phyloP scores from a whole-genome alignment of 2,888 invertebrate genomes.

The Drosophila phalerata region DNA sequence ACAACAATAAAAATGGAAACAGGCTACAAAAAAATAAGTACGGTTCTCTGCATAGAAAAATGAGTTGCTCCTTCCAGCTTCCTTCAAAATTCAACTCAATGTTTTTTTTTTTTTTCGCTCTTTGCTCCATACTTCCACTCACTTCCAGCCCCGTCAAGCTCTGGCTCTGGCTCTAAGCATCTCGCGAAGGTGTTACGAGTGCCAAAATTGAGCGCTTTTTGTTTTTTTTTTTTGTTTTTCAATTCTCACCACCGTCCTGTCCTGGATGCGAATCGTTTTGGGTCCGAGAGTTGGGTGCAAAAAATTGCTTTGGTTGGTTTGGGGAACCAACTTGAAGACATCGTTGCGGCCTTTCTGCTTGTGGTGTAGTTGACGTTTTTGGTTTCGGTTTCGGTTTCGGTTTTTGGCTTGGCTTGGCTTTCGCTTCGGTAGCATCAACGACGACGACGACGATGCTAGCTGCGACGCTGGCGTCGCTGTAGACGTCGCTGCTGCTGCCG shows the following conservation, averaged over 20 bases:
- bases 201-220: slow-evolving; percentile 74
- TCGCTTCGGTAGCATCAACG: slow-evolving; percentile 25
- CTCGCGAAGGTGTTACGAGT: slow-evolving; percentile 63
- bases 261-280: not conserved
- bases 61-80: slow-evolving; percentile 30
- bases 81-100: slow-evolving; percentile 57
- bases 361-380: slow-evolving; percentile 81
- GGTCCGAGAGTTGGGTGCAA: slow-evolving; percentile 1
- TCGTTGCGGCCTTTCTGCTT: slow-evolving; percentile 80
- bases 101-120: slow-evolving; percentile 4
- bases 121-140: not conserved
- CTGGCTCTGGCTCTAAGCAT: slow-evolving; percentile 35
- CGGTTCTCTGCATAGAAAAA: slow-evolving; percentile 12
- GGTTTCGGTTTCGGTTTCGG: slow-evolving; percentile 66
- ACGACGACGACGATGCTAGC: not conserved
- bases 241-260: slow-evolving; percentile 19
- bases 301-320: slow-evolving; percentile 13
- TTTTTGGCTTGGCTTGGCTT: slow-evolving; percentile 62
- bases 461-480: slow-evolving; percentile 9
- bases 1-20: not conserved
- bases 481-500: slow-evolving; percentile 26
- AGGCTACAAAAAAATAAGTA: not conserved
- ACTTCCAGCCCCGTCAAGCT: slow-evolving; percentile 39
- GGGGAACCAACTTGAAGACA: slow-evolving; percentile 71
- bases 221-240: no score